Conservation (phyloP, 2,888 invertebrate genomes). For the Falcaria lacertinaria region DNA sequence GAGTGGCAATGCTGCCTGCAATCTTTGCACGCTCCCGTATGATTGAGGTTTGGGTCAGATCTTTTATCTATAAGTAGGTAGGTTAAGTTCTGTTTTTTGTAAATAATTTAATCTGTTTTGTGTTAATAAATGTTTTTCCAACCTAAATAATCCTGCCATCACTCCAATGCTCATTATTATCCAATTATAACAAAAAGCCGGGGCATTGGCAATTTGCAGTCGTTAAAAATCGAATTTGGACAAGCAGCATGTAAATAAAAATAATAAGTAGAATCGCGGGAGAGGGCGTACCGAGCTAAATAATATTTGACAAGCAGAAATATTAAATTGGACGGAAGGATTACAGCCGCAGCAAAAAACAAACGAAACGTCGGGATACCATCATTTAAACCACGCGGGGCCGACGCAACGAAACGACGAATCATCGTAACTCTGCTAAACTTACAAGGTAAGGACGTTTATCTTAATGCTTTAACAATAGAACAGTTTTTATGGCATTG, state of each 20-base stretch:
- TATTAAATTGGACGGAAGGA: constrained; percentile 61
- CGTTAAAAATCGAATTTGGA: constrained; percentile 48
- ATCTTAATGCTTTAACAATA: constrained; percentile 61
- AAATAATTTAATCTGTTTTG: too few relatives aligned
- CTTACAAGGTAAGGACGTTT: constrained; percentile 54
- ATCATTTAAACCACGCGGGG: constrained; percentile 40
- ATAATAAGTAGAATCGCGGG: constrained; percentile 43
- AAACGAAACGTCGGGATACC: constrained; percentile 35
- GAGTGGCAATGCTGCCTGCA: too few relatives aligned
- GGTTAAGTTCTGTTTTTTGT: too few relatives aligned
- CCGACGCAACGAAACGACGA: constrained; percentile 41
- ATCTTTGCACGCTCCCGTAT: too few relatives aligned
- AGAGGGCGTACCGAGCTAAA: constrained; percentile 50
- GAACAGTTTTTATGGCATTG: constrained; percentile 57
- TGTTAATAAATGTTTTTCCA: too few relatives aligned
- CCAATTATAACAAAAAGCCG: constrained; percentile 38
- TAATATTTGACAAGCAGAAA: constrained; percentile 68
- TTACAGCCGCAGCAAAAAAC: constrained; percentile 45
- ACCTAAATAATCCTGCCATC: constrained; percentile 27
- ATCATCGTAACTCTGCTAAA: constrained; percentile 60
- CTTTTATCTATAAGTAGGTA: too few relatives aligned
- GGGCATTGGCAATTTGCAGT: constrained; percentile 46
- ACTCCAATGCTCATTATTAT: constrained; percentile 26
- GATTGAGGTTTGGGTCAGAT: too few relatives aligned
- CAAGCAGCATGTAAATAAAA: constrained; percentile 52